A percentile compares a stretch with the other conserved stretches of the same genome.
These are phyloP conservation scores for Smutsia gigantea DNA, from an alignment of 2,797 vertebrate genomes.

Conservation along the genomic window DNA sequence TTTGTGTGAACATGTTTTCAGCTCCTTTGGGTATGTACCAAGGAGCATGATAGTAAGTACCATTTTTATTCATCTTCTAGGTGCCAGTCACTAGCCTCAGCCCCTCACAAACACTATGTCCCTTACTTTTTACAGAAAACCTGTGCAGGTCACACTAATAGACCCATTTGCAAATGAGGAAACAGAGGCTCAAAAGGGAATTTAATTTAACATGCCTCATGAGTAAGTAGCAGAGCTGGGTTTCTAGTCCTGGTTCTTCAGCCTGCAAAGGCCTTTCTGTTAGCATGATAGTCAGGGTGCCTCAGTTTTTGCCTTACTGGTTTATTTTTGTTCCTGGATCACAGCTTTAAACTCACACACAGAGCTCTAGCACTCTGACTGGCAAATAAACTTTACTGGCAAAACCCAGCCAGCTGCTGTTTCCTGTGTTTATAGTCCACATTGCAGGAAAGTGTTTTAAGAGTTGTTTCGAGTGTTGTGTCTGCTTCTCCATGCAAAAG, in stretches of 20 bases:
- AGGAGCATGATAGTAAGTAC: not conserved
- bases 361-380: constrained; percentile 52
- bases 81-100: not conserved
- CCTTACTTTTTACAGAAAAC: not conserved
- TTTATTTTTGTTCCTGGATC: constrained; percentile 73
- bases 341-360: constrained; percentile 49
- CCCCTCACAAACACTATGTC: not conserved
- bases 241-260: not conserved
- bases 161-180: not conserved
- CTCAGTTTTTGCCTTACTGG: constrained; percentile 11
- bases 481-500: constrained; percentile 1
- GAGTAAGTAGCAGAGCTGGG: not conserved
- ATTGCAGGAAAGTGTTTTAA: constrained; percentile 64
- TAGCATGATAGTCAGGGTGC: not conserved
- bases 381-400: constrained; percentile 59
- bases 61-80: not conserved
- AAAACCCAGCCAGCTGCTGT: constrained; percentile 61
- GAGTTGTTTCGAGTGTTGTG: constrained; percentile 59
- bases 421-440: constrained; percentile 76
- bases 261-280: not conserved
- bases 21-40: not conserved
- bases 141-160: not conserved
- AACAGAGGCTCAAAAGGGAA: not conserved
- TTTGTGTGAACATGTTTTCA: not conserved
- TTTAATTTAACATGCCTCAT: accelerated